Conservation (phyloP, 2,797 vertebrate genomes). For the Micrastur ruficollis region DNA sequence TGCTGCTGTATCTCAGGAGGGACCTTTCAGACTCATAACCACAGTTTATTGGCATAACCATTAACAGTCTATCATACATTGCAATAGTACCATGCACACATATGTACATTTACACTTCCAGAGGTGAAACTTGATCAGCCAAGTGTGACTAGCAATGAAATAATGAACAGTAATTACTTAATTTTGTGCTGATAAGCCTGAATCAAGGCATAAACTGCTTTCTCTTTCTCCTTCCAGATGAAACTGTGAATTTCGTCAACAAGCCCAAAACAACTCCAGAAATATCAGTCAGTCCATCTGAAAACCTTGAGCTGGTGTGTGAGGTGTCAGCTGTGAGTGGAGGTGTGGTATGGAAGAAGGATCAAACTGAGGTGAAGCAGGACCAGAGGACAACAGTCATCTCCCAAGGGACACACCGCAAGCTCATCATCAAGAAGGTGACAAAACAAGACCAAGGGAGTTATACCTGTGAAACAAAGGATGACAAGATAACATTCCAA, state of each 20-base stretch:
- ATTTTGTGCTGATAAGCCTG: neutral
- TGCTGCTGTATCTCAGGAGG: neutral
- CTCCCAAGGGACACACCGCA: conserved; percentile 82
- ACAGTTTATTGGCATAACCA: neutral
- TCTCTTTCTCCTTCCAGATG: conserved; percentile 67
- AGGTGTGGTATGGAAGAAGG: conserved; percentile 83
- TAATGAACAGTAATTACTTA: neutral
- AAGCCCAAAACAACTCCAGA: conserved; percentile 79
- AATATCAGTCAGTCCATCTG: conserved; percentile 75
- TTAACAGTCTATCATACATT: neutral
- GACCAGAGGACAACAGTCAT: conserved; percentile 80
- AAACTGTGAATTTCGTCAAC: conserved; percentile 83
- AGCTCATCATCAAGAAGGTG: conserved; percentile 80
- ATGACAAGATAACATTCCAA: conserved; percentile 86
- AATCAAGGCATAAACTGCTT: neutral
- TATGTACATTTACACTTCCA: neutral
- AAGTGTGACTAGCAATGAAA: neutral
- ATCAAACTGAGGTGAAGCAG: conserved; percentile 79
- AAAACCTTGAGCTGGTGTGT: conserved; percentile 83
- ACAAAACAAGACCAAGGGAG: conserved; percentile 84
- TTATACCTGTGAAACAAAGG: conserved; percentile 84
- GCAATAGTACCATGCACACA: neutral
- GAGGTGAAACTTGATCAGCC: neutral
- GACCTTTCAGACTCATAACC: neutral
- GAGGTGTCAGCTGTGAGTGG: conserved; percentile 78